Base-by-base conservation (phyloP, 2,888 invertebrate species). In the Himalopsyche japonica region DNA sequence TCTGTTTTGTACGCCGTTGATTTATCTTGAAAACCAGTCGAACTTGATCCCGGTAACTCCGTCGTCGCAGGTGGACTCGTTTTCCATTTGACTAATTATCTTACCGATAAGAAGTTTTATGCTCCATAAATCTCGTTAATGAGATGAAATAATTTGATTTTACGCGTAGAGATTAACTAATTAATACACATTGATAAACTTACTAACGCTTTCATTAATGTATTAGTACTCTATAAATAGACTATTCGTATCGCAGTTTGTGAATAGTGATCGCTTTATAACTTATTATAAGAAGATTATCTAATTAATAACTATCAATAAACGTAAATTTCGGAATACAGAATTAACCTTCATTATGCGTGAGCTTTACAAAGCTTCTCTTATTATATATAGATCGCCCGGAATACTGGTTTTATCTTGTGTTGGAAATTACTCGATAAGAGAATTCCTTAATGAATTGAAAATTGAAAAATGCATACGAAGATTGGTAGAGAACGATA, bases 151-250 rank as follows among this genome's bases (percentile, higher is more conserved):
- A 84, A 84, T 82, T 82, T 79, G 81, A 84, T 82, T 84, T 86
- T 86, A 84, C 76, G 77, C 77, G 77, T 32, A 82, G 64, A 84
- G 84, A 86, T 86, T 80, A 86, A 82, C 86, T 84, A 86, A 86
- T 86, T 84, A 86, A 82, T 84, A 86, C 82, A 80, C 80, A 80
- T 84, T 82, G 80, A 84, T 82, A 80, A 70, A 70, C 70, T 70
- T 12, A 70, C 70, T 15, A 70, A 30, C 70, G 70, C 30, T 70
- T 70, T 70, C 70, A 70, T 64, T 64, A 57, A 64, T 64, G 24
- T 64, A 64, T 3, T 4, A 64, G 12, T 24, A 64, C 64, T 64
- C 27, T 12, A 70, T 30, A 70, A 30, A 24, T 70, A 27, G 30
- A 70, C 12, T 43, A 15, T 15, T 43, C 27, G 30, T 70, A 70